Evolutionary conservation across 2,113 vertebrate species (phyloP), one percentile per base, ranked within the genome.

Genomic region (Lepus europaeus): DNA sequence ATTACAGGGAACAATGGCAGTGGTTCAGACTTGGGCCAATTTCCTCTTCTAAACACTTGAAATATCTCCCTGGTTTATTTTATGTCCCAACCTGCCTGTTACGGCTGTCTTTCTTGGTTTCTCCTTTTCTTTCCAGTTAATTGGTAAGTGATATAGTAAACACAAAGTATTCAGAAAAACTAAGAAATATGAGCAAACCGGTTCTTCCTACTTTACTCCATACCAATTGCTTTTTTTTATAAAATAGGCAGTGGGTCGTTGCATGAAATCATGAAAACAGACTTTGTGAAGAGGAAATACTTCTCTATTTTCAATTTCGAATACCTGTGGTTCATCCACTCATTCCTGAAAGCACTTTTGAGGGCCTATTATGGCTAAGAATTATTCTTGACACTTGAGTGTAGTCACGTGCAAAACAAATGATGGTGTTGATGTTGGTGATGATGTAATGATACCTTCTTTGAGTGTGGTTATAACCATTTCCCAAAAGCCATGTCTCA

Each of bases 271-370:
- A 72, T 49, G 45, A 68, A 88, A 91, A 68, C 10, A 79, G 10
- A 72, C 23, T 73, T 88, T 49, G 22, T 31, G 33, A 93, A 73
- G 56, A 82, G 20, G 76, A 69, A 14, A 13, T 17, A 36, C 29
- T 49, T 56, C 25, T 73, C 33, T 76, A 14, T 76, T 73, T 89
- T 85, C 7, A 27, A 16, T 59, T 56, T 85, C 33, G 61, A 49
- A 72, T 85, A 39, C 33, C 23, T 66, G 79, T 29, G 17, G 51
- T 74, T 89, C 19, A n/a, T 61, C 84, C 12, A 79, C 45, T 89
- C 56, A 84, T 74, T 93, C 33, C 74, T 73, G 73, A 31, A 85
- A 25, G 74, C 90, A n/a, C 51, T 91, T 91, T 83, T 49, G n/a
- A 91, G 29, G 6, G 10, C 20, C 53, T 53, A 10, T 45, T 39